Evolutionary conservation across 2,888 invertebrate species (phyloP).

Genomic region (Drosophila ochracea): DNA sequence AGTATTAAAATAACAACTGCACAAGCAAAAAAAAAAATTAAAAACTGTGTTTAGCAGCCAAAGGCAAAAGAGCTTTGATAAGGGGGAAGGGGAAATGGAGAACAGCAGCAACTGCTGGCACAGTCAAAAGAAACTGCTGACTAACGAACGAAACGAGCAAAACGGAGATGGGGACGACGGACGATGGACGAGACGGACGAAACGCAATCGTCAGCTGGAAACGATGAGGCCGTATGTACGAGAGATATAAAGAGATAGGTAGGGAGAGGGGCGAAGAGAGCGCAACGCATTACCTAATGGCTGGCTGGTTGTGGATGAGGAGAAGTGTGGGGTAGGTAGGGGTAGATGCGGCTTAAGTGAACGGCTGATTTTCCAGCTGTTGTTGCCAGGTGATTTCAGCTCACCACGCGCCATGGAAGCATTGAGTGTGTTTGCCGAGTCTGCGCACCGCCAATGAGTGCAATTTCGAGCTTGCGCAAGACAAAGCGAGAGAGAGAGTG

Average conservation of each 20-base stretch:
- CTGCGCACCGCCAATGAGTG: slow-evolving; percentile 64
- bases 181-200: slow-evolving; percentile 5
- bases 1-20: slow-evolving; percentile 75
- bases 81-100: slow-evolving; percentile 4
- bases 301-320: slow-evolving; percentile 19
- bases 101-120: slow-evolving; percentile 43
- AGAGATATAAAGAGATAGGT: neutral
- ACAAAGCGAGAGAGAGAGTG: neutral
- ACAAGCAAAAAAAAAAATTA: slow-evolving; percentile 68
- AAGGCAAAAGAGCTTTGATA: slow-evolving; percentile 45
- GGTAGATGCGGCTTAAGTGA: slow-evolving; percentile 44
- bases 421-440: slow-evolving; percentile 58
- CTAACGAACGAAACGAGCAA: slow-evolving; percentile 52
- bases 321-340: neutral
- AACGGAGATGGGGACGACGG: slow-evolving; percentile 20
- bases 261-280: neutral
- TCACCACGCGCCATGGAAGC: slow-evolving; percentile 48
- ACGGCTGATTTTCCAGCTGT: slow-evolving; percentile 84
- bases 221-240: slow-evolving; percentile 56
- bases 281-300: slow-evolving; percentile 59
- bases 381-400: slow-evolving; percentile 81
- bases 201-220: slow-evolving; percentile 66
- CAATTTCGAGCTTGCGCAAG: slow-evolving; percentile 44
- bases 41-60: slow-evolving; percentile 55
- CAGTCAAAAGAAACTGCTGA: slow-evolving; percentile 68